These are phyloP conservation scores for Idaea biselata DNA, from an alignment of 2,888 invertebrate genomes.

Conservation along the genomic window DNA sequence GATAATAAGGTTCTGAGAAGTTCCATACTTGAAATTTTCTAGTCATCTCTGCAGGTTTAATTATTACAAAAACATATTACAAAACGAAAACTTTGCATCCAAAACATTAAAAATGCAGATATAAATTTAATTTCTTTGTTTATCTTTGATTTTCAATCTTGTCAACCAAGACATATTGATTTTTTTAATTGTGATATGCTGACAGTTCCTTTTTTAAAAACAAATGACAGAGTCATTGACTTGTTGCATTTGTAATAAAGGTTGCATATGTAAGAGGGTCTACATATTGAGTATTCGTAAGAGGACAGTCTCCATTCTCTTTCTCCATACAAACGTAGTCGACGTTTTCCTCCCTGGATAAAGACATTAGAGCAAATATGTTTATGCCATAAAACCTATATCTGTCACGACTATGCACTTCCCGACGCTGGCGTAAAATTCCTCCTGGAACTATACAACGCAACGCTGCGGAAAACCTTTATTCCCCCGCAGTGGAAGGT, in stretches of 20 bases:
- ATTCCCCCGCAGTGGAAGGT: no score
- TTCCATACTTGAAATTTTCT: slow-evolving; percentile 80
- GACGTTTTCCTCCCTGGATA: no score
- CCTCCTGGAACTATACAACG: no score
- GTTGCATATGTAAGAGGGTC: slow-evolving; percentile 1
- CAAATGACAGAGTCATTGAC: slow-evolving; percentile 22
- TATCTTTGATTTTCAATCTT: slow-evolving; percentile 65
- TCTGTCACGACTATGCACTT: no score
- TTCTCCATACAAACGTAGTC: no score
- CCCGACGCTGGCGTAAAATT: no score
- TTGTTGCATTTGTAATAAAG: slow-evolving; percentile 1
- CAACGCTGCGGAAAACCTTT: no score
- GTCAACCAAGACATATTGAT: slow-evolving; percentile 70
- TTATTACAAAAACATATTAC: slow-evolving; percentile 60
- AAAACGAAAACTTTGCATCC: slow-evolving; percentile 50
- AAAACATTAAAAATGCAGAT: slow-evolving; percentile 55
- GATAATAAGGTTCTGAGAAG: slow-evolving; percentile 75
- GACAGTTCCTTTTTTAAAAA: slow-evolving; percentile 59
- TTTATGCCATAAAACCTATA: no score
- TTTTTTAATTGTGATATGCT: slow-evolving; percentile 51
- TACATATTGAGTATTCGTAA: background rate
- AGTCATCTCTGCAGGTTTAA: slow-evolving; percentile 62
- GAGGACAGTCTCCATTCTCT: no score
- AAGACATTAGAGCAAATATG: no score
- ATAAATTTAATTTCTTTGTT: slow-evolving; percentile 54